phyloP scores from a whole-genome alignment of 2,113 vertebrate species.

The Zapornia atra region DNA sequence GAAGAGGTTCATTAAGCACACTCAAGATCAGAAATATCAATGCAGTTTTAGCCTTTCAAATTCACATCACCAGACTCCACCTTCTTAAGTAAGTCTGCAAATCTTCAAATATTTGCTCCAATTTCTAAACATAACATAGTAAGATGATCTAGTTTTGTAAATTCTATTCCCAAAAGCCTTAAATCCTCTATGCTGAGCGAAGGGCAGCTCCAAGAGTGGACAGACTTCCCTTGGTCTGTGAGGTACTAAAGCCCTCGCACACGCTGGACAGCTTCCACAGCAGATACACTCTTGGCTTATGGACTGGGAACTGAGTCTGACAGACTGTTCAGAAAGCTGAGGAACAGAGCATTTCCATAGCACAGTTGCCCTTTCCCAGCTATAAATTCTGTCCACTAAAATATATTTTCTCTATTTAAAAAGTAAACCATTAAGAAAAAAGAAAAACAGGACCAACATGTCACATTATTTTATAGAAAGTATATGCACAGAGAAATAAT shows the following conservation, averaged over 20 bases:
- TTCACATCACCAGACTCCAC: background rate
- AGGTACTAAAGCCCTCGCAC: background rate
- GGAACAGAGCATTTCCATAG: background rate
- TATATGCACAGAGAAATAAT: background rate
- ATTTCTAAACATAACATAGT: background rate
- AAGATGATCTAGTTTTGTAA: background rate
- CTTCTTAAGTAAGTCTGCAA: background rate
- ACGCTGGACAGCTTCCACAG: background rate
- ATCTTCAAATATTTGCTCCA: conserved; percentile 20
- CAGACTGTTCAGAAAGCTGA: background rate
- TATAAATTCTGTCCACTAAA: background rate
- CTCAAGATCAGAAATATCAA: background rate
- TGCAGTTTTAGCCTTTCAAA: background rate
- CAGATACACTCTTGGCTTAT: background rate
- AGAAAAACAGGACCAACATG: background rate
- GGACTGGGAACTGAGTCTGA: background rate
- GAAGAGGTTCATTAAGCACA: background rate
- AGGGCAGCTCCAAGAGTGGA: background rate
- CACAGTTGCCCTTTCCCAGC: background rate
- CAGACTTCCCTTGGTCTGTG: background rate
- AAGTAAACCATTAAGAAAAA: background rate
- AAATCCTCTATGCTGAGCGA: background rate
- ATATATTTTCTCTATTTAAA: background rate
- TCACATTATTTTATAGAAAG: background rate
- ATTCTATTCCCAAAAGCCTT: background rate